Evolutionary conservation across 2,797 vertebrate species (phyloP).

Genomic region (Picus viridis): DNA sequence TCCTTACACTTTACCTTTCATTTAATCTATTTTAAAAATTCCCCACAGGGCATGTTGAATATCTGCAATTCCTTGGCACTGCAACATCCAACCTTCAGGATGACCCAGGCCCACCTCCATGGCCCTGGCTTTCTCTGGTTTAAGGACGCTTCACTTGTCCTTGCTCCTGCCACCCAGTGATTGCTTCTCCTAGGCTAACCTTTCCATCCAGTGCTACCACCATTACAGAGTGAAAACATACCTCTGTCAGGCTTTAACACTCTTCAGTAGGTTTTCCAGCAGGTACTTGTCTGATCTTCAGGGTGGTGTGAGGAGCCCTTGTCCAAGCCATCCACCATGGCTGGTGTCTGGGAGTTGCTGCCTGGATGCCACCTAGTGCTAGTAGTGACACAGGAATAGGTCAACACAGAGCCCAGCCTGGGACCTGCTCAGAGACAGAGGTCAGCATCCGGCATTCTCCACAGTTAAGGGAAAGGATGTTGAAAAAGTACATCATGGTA

Average conservation of each 20-base stretch:
- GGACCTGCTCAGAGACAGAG: neutral
- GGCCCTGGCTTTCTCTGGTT: neutral
- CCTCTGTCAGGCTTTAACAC: neutral
- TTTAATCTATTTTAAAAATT: neutral
- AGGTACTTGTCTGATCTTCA: neutral
- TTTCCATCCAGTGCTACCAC: neutral
- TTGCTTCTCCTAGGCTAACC: neutral
- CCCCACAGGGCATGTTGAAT: fast-evolving
- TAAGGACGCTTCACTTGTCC: neutral
- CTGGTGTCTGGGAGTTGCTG: neutral
- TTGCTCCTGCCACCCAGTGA: neutral
- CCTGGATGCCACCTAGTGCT: fast-evolving
- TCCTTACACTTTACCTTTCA: neutral
- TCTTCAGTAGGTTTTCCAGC: neutral
- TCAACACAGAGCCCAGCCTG: neutral
- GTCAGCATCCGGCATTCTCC: neutral
- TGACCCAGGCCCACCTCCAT: neutral
- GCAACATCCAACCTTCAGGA: neutral
- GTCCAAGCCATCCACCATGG: fast-evolving
- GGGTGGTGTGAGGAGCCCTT: neutral
- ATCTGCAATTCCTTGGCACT: neutral
- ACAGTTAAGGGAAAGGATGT: neutral
- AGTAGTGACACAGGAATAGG: neutral
- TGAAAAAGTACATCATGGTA: neutral
- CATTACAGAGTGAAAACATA: neutral